A percentile compares a stretch with the other conserved stretches of the same genome.
These are phyloP conservation scores for Pemphredon lugubris DNA, from an alignment of 2,888 invertebrate species.

Conservation along the genomic window DNA sequence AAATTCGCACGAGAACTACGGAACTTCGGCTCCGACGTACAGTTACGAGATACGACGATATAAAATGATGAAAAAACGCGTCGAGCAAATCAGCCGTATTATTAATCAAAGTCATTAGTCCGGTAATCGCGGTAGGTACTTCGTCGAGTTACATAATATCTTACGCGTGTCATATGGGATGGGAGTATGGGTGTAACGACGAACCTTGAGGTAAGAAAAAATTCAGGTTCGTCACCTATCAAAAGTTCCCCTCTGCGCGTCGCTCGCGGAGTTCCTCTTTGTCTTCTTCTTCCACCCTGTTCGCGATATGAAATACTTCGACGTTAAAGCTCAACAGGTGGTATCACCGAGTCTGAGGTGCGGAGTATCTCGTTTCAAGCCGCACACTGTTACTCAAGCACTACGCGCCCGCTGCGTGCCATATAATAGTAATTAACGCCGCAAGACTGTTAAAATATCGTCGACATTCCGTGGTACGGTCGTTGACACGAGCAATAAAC, in stretches of 20 bases:
- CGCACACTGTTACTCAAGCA: constrained; percentile 65
- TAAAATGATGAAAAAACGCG: too few species aligned
- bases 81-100: too few species aligned
- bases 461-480: constrained; percentile 53
- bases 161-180: too few species aligned
- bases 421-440: constrained; percentile 68
- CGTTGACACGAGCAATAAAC: constrained; percentile 61
- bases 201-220: constrained; percentile 1
- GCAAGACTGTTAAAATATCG: constrained; percentile 64
- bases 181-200: too few species aligned
- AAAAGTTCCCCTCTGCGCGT: neutral
- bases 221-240: neutral
- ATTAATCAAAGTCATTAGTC: too few species aligned
- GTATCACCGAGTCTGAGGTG: constrained; percentile 64
- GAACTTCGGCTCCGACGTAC: too few species aligned
- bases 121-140: too few species aligned
- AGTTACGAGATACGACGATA: too few species aligned
- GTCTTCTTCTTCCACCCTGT: constrained; percentile 14
- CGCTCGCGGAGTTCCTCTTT: constrained; percentile 13
- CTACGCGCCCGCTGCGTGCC: constrained; percentile 58
- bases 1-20: too few species aligned
- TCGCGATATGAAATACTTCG: constrained; percentile 57
- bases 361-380: constrained; percentile 68
- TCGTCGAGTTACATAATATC: too few species aligned
- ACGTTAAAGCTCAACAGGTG: constrained; percentile 66